Evolutionary conservation across 1,140 invertebrate species (phyloP).

Genomic region (Bicyclus anynana): DNA sequence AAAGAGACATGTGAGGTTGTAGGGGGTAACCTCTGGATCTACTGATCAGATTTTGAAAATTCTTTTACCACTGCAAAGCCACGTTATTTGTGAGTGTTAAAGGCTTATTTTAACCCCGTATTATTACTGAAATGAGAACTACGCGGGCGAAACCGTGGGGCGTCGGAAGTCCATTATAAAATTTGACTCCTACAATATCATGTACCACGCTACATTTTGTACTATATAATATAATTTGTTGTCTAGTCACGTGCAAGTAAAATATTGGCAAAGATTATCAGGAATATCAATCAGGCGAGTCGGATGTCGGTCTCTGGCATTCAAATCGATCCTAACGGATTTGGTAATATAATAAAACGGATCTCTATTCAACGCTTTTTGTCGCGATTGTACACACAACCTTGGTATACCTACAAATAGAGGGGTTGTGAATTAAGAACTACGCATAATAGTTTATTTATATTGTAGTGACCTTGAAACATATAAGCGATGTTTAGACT

Average conservation of each 20-base stretch:
- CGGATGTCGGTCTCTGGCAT: slow-evolving; percentile 26
- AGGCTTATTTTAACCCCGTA: no score
- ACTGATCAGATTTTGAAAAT: no score
- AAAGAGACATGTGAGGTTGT: no score
- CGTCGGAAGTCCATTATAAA: no score
- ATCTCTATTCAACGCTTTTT: slow-evolving; percentile 12
- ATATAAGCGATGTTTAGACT: no score
- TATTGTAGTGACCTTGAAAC: background rate
- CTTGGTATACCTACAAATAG: background rate
- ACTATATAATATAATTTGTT: background rate
- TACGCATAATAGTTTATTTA: background rate
- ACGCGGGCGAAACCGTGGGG: no score
- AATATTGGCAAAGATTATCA: slow-evolving; percentile 47
- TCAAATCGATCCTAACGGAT: slow-evolving; percentile 21
- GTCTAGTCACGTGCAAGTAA: slow-evolving; percentile 39
- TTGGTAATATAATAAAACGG: slow-evolving; percentile 25
- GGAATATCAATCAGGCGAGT: slow-evolving; percentile 44
- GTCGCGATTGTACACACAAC: background rate
- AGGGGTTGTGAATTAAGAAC: background rate
- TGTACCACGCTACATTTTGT: background rate
- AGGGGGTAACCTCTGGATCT: no score
- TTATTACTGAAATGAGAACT: no score
- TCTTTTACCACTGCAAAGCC: no score
- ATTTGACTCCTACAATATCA: no score
- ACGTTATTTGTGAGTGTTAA: no score